Evolutionary conservation across 2,113 vertebrate genomes (phyloP).

Genomic region (Phocoena phocoena): DNA sequence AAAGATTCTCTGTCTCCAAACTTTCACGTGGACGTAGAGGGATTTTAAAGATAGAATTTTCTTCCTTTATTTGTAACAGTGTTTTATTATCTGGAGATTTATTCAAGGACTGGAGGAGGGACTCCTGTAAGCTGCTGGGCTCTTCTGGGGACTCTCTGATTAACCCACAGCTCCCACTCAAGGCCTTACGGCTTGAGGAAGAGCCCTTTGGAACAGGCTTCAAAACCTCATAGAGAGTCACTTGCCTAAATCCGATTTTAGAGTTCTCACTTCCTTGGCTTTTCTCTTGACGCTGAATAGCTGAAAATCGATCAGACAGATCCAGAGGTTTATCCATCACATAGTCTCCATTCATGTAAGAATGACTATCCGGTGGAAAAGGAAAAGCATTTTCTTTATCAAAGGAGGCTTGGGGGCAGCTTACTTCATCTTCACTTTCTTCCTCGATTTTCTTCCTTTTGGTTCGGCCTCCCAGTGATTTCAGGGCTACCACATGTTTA

Average conservation of each 20-base stretch:
- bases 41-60: slow-evolving; percentile 79
- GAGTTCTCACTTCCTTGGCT: slow-evolving; percentile 76
- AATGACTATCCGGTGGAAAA: slow-evolving; percentile 44
- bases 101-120: slow-evolving; percentile 50
- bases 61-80: slow-evolving; percentile 80
- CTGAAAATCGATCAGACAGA: slow-evolving; percentile 86
- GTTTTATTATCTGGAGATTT: slow-evolving; percentile 78
- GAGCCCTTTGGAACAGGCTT: slow-evolving; percentile 78
- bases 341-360: slow-evolving; percentile 76
- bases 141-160: slow-evolving; percentile 76
- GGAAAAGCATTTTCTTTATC: slow-evolving; percentile 85
- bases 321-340: slow-evolving; percentile 83
- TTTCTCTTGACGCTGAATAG: slow-evolving; percentile 79
- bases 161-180: slow-evolving; percentile 59
- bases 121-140: slow-evolving; percentile 71
- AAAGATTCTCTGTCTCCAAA: slow-evolving; percentile 78
- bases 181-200: slow-evolving; percentile 62
- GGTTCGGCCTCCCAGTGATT: slow-evolving; percentile 72
- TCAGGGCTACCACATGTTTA: slow-evolving; percentile 55
- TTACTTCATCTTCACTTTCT: slow-evolving; percentile 65
- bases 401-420: slow-evolving; percentile 80
- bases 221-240: slow-evolving; percentile 79
- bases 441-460: slow-evolving; percentile 86
- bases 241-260: slow-evolving; percentile 83
- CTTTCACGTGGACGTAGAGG: slow-evolving; percentile 60